Evolutionary conservation across 2,888 invertebrate genomes (phyloP).

Genomic region (Aethes cnicana): DNA sequence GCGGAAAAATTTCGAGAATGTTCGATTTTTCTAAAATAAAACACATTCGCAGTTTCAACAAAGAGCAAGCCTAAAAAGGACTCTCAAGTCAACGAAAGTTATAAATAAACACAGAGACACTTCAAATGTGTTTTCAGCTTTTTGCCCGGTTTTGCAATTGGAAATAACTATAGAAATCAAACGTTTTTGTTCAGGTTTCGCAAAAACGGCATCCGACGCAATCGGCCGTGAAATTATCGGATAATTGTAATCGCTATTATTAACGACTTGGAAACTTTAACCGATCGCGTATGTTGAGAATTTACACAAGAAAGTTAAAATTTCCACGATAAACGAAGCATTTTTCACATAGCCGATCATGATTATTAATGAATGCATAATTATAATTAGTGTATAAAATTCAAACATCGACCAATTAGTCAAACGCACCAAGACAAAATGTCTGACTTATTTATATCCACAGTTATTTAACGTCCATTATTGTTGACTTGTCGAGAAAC

Average conservation of each 20-base stretch:
- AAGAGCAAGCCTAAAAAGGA: not conserved
- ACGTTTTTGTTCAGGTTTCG: conserved; percentile 11
- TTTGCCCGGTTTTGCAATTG: not conserved
- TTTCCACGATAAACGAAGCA: too few relatives aligned
- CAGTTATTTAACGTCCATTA: too few relatives aligned
- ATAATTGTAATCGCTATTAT: conserved; percentile 31
- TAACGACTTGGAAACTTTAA: conserved; percentile 5
- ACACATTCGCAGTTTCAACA: not conserved
- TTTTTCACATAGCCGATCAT: too few relatives aligned
- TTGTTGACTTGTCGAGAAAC: too few relatives aligned
- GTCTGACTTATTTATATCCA: too few relatives aligned
- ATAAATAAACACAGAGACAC: conserved; percentile 15
- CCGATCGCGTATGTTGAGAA: conserved; percentile 1
- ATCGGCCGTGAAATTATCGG: conserved; percentile 41
- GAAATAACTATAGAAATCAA: not conserved
- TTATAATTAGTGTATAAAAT: too few relatives aligned
- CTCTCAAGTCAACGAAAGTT: not conserved
- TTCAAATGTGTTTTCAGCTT: not conserved
- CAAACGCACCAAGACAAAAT: too few relatives aligned
- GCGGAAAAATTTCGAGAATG: too few relatives aligned
- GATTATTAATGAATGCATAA: too few relatives aligned
- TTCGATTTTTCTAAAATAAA: not conserved
- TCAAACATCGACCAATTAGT: too few relatives aligned
- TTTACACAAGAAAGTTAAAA: conserved; percentile 22
- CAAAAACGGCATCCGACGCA: conserved; percentile 23